Evolutionary conservation across 35 echinoderm and acorn worm genomes (phyloP).

Genomic region (Nesometra sesokonis): DNA sequence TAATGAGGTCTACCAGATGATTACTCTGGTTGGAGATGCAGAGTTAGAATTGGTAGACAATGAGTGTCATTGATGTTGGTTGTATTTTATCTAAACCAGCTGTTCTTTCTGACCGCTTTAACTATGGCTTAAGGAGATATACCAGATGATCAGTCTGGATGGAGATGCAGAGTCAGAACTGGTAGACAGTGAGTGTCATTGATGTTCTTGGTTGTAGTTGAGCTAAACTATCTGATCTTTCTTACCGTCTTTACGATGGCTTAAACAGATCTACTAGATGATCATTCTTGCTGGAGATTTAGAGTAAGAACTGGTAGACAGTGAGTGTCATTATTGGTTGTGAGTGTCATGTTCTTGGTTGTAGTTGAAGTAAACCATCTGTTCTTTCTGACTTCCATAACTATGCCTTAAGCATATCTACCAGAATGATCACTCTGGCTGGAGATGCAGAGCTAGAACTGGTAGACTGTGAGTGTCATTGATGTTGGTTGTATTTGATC

Average conservation of each 20-base stretch:
- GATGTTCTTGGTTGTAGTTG: too few relatives aligned
- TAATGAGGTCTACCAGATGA: conserved; percentile 99
- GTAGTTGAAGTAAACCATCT: too few relatives aligned
- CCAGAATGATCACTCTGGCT: conserved; percentile 97
- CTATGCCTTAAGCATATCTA: conserved; percentile 97
- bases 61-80: not conserved
- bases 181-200: conserved; percentile 80
- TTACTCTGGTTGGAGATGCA: conserved; percentile 88
- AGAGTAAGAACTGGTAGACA: conserved; percentile 82
- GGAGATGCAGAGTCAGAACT: conserved; percentile 90
- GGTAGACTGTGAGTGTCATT: too few relatives aligned
- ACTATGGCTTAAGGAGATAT: conserved; percentile 97
- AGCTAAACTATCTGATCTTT: too few relatives aligned
- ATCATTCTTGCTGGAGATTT: too few relatives aligned
- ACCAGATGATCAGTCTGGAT: conserved; percentile 98
- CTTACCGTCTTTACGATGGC: too few relatives aligned
- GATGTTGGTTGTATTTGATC: too few relatives aligned
- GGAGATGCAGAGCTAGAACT: conserved; percentile 93
- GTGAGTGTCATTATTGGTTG: conserved; percentile 8
- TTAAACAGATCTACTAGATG: too few relatives aligned
- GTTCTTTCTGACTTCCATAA: too few relatives aligned
- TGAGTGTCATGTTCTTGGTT: too few relatives aligned
- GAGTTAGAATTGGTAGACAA: conserved; percentile 89
- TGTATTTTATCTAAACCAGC: too few relatives aligned
- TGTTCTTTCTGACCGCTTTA: too few relatives aligned